phyloP scores from a whole-genome alignment of 2,888 invertebrate genomes.

The Cryptus armator region DNA sequence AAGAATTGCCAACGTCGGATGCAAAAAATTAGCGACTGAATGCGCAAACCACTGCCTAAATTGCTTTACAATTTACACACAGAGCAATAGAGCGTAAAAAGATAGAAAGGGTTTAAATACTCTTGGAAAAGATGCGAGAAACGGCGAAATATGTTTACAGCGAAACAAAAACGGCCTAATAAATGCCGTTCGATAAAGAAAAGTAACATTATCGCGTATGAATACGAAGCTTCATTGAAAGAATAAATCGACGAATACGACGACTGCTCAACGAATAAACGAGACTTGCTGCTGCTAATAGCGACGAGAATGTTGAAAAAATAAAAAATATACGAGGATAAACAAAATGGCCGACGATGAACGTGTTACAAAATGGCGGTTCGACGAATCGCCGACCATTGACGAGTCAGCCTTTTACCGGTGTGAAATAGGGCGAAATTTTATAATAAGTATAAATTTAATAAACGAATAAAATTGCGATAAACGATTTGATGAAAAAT shows the following conservation, averaged over 20 bases:
- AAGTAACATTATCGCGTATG: not conserved
- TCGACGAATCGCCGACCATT: constrained; percentile 46
- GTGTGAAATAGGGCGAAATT: constrained; percentile 61
- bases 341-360: constrained; percentile 43
- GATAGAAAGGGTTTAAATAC: not conserved
- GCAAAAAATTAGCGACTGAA: constrained; percentile 52
- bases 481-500: constrained; percentile 33
- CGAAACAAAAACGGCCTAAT: constrained; percentile 65
- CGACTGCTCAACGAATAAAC: constrained; percentile 66
- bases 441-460: constrained; percentile 48
- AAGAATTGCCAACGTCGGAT: constrained; percentile 46
- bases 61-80: constrained; percentile 57
- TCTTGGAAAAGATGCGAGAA: constrained; percentile 1
- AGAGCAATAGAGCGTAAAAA: constrained; percentile 8
- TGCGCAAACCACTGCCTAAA: constrained; percentile 65
- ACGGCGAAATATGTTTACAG: constrained; percentile 58
- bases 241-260: constrained; percentile 25
- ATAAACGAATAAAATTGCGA: constrained; percentile 22
- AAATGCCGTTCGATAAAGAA: constrained; percentile 23
- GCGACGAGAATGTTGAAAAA: not conserved
- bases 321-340: not conserved
- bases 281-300: constrained; percentile 34
- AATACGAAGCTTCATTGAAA: constrained; percentile 10
- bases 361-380: constrained; percentile 32
- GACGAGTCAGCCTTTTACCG: constrained; percentile 66